A percentile compares a stretch with the other conserved stretches of the same genome.
Evolutionary conservation across 2,113 vertebrate genomes (phyloP).

Genomic region (Myxocyprinus asiaticus): DNA sequence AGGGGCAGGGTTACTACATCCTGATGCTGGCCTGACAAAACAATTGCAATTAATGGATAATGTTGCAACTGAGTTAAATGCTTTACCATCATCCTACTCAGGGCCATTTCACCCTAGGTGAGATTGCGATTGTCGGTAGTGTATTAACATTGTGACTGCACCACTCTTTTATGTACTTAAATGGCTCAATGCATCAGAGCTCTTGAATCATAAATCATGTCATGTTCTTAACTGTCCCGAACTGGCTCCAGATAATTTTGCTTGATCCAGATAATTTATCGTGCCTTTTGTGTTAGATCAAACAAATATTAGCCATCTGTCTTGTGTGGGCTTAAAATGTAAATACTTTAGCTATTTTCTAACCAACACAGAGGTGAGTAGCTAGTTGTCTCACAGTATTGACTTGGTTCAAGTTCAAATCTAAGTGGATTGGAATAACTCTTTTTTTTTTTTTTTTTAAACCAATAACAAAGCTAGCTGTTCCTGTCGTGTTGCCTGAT

Average conservation of each 20-base stretch:
- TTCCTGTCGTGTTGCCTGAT: no score
- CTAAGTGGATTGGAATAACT: background rate
- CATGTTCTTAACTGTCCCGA: slow-evolving; percentile 12
- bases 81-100: no score
- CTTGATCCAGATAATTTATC: slow-evolving; percentile 18
- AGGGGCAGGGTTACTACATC: no score
- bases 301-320: background rate
- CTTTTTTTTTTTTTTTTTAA: background rate
- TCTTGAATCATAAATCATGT: slow-evolving; percentile 49
- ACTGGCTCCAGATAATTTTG: slow-evolving; percentile 9
- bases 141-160: background rate
- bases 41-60: no score
- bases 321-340: background rate
- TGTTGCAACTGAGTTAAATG: no score
- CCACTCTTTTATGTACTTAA: slow-evolving; percentile 47
- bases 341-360: background rate
- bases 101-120: no score
- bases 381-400: background rate
- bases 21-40: no score
- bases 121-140: no score
- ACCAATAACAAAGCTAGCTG: background rate
- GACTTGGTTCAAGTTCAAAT: background rate
- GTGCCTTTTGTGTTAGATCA: slow-evolving; percentile 1
- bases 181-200: slow-evolving; percentile 16
- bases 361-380: background rate